phyloP scores from a whole-genome alignment of 2,113 vertebrate genomes.

The Tauraco erythrolophus region DNA sequence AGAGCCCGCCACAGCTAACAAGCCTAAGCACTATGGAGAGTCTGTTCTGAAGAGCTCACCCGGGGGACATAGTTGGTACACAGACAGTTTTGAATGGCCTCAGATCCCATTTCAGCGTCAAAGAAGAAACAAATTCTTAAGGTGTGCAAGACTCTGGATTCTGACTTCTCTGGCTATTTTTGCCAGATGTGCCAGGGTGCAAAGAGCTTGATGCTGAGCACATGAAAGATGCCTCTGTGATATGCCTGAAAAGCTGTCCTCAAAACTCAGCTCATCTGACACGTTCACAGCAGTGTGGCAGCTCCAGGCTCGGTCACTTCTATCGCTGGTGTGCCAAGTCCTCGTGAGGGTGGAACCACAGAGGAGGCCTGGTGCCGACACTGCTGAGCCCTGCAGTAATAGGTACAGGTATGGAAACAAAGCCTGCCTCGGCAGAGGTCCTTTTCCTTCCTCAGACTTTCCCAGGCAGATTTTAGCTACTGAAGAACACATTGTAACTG shows the following conservation, averaged over 20 bases:
- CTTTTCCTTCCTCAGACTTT: not conserved
- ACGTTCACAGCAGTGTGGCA: fast-evolving
- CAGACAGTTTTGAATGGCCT: not conserved
- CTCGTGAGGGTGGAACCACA: not conserved
- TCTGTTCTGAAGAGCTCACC: not conserved
- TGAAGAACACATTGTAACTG: not conserved
- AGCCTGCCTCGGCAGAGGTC: not conserved
- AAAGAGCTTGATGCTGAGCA: not conserved
- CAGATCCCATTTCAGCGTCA: not conserved
- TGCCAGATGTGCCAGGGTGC: not conserved
- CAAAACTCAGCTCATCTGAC: not conserved
- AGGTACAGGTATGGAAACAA: not conserved
- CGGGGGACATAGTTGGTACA: not conserved
- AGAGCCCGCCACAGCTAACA: not conserved
- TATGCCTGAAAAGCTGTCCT: not conserved
- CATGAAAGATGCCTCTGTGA: not conserved
- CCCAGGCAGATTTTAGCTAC: not conserved
- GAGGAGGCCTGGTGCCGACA: not conserved
- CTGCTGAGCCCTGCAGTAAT: not conserved
- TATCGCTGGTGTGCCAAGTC: fast-evolving
- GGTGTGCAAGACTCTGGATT: not conserved
- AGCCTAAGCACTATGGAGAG: not conserved
- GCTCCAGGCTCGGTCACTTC: not conserved
- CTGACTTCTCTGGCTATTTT: not conserved
- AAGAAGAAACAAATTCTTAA: not conserved